These are phyloP conservation scores for Montifringilla adamsi DNA, from an alignment of 2,113 vertebrate species.

Conservation along the genomic window DNA sequence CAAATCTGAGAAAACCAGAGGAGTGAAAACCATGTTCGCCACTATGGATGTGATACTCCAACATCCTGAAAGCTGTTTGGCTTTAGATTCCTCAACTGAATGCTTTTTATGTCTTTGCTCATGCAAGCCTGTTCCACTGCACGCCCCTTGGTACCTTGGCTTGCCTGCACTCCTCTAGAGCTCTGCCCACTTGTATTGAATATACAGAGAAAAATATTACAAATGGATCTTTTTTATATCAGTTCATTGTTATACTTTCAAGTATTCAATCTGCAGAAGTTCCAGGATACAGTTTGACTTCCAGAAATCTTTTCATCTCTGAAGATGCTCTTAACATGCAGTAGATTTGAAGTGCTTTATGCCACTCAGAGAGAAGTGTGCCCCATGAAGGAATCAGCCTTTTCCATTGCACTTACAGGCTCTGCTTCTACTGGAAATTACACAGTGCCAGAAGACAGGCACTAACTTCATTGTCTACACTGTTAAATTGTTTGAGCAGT, in stretches of 20 bases:
- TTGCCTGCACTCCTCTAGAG: neutral
- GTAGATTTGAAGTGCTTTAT: neutral
- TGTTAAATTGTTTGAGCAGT: neutral
- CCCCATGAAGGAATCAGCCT: neutral
- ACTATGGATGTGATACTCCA: neutral
- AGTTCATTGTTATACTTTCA: neutral
- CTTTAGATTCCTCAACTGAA: neutral
- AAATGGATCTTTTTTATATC: neutral
- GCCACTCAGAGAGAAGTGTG: neutral
- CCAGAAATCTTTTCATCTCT: neutral
- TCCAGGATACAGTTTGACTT: neutral
- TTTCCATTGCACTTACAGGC: neutral
- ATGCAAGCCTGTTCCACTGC: neutral
- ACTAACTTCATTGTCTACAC: constrained; percentile 15
- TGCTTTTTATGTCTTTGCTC: neutral
- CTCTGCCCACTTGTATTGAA: neutral
- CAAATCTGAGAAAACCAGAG: neutral
- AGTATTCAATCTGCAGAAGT: neutral
- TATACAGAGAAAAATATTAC: neutral
- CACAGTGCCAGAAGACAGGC: neutral
- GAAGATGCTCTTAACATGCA: neutral
- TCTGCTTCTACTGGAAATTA: neutral
- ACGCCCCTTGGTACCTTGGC: neutral
- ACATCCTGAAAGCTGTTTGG: neutral
- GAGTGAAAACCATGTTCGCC: neutral